Evolutionary conservation across 2,113 vertebrate species (phyloP).

Genomic region (Phoenicopterus ruber): DNA sequence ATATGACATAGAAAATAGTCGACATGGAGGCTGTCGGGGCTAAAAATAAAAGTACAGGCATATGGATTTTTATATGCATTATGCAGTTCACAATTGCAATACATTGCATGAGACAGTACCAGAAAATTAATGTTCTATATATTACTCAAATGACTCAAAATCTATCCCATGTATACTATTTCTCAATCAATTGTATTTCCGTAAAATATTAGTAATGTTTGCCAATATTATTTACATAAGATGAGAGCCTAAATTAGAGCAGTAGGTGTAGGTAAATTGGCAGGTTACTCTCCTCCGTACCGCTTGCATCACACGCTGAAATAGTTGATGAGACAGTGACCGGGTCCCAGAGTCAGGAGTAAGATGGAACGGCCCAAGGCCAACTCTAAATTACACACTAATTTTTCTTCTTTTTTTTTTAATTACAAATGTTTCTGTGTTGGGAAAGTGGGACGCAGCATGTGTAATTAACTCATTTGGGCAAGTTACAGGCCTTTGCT

Average conservation of each 20-base stretch:
- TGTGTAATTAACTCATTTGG: constrained; percentile 41
- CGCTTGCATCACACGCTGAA: neutral
- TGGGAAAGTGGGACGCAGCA: constrained; percentile 53
- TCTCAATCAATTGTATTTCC: neutral
- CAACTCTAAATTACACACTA: constrained; percentile 10
- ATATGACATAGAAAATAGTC: neutral
- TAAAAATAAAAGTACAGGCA: constrained; percentile 13
- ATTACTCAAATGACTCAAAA: neutral
- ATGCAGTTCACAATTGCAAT: neutral
- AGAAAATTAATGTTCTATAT: constrained; percentile 6
- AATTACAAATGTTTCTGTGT: constrained; percentile 40
- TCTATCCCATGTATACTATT: neutral
- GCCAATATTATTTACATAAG: constrained; percentile 40
- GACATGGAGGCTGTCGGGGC: neutral
- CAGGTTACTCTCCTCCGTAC: neutral
- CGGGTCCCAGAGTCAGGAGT: neutral
- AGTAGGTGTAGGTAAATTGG: constrained; percentile 9
- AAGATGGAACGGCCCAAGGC: neutral
- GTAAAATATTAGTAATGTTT: neutral
- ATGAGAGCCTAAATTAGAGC: constrained; percentile 37
- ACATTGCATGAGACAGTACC: neutral
- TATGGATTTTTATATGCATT: constrained; percentile 26
- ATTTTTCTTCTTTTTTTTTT: constrained; percentile 23
- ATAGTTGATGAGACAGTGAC: neutral
- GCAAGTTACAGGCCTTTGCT: constrained; percentile 18